Conservation (phyloP, 2,113 vertebrate genomes). For the Isurus oxyrinchus region DNA sequence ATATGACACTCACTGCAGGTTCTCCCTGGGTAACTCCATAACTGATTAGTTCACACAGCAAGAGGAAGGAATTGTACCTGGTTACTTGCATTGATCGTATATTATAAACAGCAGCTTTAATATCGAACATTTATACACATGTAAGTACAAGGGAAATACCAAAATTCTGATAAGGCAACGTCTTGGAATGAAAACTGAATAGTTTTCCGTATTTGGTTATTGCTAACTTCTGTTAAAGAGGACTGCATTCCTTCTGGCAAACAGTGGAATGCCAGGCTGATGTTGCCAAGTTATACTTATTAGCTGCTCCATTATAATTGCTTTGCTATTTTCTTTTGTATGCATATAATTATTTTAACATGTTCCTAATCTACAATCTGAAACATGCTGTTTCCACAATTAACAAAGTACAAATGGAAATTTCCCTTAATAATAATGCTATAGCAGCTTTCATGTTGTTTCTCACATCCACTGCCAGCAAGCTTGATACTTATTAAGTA, state of each 20-base stretch:
- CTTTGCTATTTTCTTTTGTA: neutral
- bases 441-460: neutral
- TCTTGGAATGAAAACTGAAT: slow-evolving; percentile 10
- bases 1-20: neutral
- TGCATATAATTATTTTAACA: neutral
- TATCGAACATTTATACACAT: neutral
- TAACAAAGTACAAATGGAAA: neutral
- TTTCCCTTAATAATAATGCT: neutral
- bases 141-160: neutral
- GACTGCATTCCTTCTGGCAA: neutral
- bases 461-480: neutral
- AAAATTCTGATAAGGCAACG: neutral
- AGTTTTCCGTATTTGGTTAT: slow-evolving; percentile 25
- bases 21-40: neutral
- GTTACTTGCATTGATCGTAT: neutral
- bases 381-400: neutral
- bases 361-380: neutral
- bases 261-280: neutral
- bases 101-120: neutral
- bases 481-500: neutral
- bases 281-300: neutral
- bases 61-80: neutral
- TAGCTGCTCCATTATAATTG: slow-evolving; percentile 11
- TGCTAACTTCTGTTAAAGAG: neutral
- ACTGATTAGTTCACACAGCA: neutral